Conservation (phyloP, 2,113 vertebrate species). For the Mobula birostris region DNA sequence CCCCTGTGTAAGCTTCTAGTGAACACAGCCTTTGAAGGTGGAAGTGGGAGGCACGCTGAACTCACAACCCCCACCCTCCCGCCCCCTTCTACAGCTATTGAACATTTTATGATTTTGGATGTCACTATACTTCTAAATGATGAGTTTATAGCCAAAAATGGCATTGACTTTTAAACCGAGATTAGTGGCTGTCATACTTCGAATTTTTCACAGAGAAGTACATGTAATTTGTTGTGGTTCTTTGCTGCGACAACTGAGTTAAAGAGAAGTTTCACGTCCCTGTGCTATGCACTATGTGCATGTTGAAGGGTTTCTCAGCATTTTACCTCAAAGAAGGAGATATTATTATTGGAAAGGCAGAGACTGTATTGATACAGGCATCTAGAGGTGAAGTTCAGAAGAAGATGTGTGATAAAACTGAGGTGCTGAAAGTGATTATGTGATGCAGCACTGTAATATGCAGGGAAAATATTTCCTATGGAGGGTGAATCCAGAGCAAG, state of each 20-base stretch:
- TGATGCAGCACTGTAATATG: no score
- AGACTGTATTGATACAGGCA: background rate
- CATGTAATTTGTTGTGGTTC: background rate
- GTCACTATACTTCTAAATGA: background rate
- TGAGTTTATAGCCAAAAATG: background rate
- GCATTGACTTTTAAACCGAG: background rate
- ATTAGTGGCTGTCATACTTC: background rate
- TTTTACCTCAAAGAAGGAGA: background rate
- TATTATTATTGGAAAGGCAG: no score
- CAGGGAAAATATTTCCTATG: no score
- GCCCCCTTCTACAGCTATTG: background rate
- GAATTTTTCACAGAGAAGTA: background rate
- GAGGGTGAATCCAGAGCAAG: no score
- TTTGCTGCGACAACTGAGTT: background rate
- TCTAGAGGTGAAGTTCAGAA: background rate
- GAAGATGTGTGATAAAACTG: no score
- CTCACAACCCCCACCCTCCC: no score
- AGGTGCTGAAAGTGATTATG: no score
- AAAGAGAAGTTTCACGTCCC: background rate
- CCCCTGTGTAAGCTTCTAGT: background rate
- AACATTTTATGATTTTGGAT: background rate
- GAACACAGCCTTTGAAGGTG: background rate
- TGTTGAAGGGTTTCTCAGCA: background rate
- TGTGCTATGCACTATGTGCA: background rate
- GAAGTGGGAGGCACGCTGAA: no score